These are phyloP conservation scores for Trochalopteron elliotii DNA, from an alignment of 2,113 vertebrate species.

Conservation along the genomic window DNA sequence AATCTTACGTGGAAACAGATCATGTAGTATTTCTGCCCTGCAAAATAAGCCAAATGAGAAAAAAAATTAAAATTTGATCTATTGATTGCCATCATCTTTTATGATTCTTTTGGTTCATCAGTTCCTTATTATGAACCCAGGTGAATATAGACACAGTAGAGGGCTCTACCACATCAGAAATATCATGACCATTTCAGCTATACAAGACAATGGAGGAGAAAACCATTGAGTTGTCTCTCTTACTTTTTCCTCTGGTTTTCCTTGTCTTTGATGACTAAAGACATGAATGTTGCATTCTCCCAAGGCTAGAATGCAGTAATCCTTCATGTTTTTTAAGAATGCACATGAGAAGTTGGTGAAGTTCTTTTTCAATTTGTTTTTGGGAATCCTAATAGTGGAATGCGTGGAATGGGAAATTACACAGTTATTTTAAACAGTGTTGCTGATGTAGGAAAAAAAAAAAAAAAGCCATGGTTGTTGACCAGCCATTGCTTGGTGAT, in stretches of 20 bases:
- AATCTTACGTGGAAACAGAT: not conserved
- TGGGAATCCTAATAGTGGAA: not conserved
- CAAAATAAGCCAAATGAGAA: not conserved
- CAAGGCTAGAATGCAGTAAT: not conserved
- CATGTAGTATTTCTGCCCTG: not conserved
- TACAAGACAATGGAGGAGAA: not conserved
- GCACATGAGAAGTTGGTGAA: not conserved
- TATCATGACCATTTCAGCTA: not conserved
- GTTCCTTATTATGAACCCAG: not conserved
- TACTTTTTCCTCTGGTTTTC: not conserved
- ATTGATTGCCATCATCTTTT: not conserved
- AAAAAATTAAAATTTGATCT: not conserved
- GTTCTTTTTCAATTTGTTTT: not conserved
- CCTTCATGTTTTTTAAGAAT: not conserved
- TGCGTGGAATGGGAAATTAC: not conserved
- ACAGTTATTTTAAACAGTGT: not conserved
- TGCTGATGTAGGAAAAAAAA: not conserved
- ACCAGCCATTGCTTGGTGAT: not conserved
- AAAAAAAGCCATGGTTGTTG: not conserved
- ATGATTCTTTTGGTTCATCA: not conserved
- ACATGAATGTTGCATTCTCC: not conserved
- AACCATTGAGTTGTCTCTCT: not conserved
- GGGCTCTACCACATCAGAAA: not conserved
- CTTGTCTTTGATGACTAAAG: not conserved
- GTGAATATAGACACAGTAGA: not conserved